These are phyloP conservation scores for Tanypteryx hageni DNA, from an alignment of 2,888 invertebrate genomes.

Conservation along the genomic window DNA sequence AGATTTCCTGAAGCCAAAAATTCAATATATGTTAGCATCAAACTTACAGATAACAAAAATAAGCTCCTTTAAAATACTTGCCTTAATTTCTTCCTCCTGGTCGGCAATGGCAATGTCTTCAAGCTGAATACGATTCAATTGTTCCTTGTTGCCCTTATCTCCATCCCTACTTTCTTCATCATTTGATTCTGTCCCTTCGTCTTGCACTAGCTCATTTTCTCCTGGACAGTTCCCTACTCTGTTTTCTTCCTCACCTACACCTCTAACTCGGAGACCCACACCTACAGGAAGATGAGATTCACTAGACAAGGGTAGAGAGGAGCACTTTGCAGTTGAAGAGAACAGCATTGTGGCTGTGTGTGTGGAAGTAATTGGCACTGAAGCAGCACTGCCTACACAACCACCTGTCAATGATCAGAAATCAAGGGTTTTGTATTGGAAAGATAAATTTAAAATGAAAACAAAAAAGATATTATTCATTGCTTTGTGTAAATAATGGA, in stretches of 20 bases:
- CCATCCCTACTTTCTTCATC: not conserved
- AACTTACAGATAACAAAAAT: no score
- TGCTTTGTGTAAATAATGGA: no score
- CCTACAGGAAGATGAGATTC: slow-evolving; percentile 3
- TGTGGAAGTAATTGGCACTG: not conserved
- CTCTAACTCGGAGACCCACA: slow-evolving; percentile 17
- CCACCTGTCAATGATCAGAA: not conserved
- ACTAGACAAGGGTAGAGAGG: not conserved
- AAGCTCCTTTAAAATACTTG: not conserved
- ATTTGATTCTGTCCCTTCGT: not conserved
- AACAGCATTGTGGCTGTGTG: not conserved
- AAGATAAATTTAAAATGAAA: no score
- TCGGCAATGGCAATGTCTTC: not conserved
- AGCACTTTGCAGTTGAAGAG: not conserved
- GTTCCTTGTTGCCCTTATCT: not conserved
- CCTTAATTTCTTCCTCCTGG: slow-evolving; percentile 1
- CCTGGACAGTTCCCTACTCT: not conserved
- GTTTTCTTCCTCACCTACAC: slow-evolving; percentile 25
- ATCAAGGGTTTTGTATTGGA: no score
- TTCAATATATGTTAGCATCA: no score
- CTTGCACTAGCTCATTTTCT: not conserved
- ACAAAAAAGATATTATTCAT: no score
- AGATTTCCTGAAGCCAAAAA: no score
- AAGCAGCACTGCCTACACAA: not conserved
- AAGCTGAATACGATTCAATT: not conserved